Conservation (phyloP, 2,113 vertebrate genomes). For the Thalassarche chlororhynchos region DNA sequence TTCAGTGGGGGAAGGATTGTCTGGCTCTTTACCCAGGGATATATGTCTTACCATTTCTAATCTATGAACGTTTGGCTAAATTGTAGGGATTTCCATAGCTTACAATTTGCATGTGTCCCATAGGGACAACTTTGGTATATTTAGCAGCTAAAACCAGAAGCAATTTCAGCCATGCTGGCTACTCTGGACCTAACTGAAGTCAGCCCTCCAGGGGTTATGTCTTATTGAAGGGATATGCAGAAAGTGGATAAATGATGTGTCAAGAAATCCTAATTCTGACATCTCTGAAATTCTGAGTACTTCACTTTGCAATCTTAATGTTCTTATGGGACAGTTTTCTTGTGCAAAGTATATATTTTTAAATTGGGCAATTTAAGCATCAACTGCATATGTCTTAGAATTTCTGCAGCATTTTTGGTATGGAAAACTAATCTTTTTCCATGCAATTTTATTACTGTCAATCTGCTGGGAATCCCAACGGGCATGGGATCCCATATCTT, state of each 20-base stretch:
- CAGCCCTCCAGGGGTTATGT: not conserved
- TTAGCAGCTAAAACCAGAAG: not conserved
- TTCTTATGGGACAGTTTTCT: not conserved
- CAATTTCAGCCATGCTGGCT: not conserved
- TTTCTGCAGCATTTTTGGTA: not conserved
- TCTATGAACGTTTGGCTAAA: not conserved
- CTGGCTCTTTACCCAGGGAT: not conserved
- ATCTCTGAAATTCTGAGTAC: not conserved
- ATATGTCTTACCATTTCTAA: not conserved
- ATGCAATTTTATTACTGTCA: not conserved
- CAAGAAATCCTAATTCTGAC: not conserved
- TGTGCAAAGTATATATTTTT: not conserved
- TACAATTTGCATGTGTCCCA: not conserved
- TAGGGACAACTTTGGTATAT: not conserved
- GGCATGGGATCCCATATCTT: not conserved
- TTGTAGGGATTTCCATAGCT: not conserved
- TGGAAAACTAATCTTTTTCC: not conserved
- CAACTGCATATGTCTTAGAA: not conserved
- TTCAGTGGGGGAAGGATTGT: not conserved
- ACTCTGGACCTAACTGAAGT: not conserved
- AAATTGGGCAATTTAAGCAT: not conserved
- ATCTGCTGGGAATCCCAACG: not conserved
- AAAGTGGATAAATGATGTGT: not conserved
- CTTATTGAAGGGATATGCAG: not conserved
- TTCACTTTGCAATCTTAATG: not conserved